Conservation (phyloP, 2,888 invertebrate species). For the Poecilus cupreus region DNA sequence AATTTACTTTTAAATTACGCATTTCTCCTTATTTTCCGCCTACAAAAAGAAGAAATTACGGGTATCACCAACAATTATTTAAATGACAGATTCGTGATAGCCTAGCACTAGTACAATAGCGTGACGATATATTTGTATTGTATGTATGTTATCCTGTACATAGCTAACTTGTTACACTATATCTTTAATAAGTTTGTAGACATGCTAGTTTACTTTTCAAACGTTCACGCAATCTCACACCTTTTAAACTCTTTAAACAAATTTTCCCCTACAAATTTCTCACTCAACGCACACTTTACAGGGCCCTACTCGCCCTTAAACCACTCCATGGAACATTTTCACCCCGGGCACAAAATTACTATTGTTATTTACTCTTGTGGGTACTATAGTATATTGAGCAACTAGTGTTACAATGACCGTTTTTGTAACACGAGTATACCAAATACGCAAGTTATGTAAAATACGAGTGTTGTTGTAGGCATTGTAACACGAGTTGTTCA, state of each 20-base stretch:
- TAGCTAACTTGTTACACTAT: constrained; percentile 20
- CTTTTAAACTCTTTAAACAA: constrained; percentile 13
- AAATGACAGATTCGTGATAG: constrained; percentile 22
- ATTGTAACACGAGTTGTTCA: no score
- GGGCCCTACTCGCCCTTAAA: no score
- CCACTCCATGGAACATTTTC: no score
- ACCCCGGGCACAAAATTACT: no score
- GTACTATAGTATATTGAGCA: no score
- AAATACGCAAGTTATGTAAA: no score
- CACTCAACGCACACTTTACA: background rate
- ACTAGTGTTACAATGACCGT: no score
- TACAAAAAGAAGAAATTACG: constrained; percentile 35
- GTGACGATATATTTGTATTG: constrained; percentile 38
- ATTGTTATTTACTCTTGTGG: no score
- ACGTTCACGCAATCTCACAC: constrained; percentile 35
- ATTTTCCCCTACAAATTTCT: constrained; percentile 11
- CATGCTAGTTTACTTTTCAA: constrained; percentile 43
- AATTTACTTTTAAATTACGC: background rate
- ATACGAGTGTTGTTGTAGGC: no score
- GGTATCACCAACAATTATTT: constrained; percentile 15
- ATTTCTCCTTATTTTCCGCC: background rate
- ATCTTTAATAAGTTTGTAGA: constrained; percentile 40
- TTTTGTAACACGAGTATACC: no score
- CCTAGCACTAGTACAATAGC: constrained; percentile 2
- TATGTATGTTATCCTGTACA: constrained; percentile 29